A percentile compares a stretch with the other conserved stretches of the same genome.
phyloP scores from a whole-genome alignment of 1,140 invertebrate genomes.

The Atta texana region DNA sequence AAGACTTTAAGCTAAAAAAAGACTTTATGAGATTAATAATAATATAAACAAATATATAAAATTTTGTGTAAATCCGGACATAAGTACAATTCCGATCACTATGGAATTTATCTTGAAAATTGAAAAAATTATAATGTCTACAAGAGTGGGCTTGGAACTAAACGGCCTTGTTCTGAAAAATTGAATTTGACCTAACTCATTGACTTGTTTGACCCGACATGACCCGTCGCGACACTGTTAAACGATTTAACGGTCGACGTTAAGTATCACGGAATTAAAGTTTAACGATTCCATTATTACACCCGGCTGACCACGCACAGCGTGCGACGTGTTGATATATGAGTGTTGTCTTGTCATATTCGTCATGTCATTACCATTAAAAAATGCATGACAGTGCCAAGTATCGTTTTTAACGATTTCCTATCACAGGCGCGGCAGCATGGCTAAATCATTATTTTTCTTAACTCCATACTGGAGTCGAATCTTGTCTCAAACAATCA shows the following conservation, averaged over 20 bases:
- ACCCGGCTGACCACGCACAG: neutral
- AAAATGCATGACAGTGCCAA: constrained; percentile 13
- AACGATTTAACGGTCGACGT: constrained; percentile 69
- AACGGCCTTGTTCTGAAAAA: constrained; percentile 62
- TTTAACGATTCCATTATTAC: constrained; percentile 70
- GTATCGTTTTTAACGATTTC: constrained; percentile 51
- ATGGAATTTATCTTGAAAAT: neutral
- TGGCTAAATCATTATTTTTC: constrained; percentile 18
- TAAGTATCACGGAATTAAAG: constrained; percentile 69
- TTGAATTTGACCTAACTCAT: constrained; percentile 77
- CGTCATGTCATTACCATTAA: constrained; percentile 51
- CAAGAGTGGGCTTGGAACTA: neutral
- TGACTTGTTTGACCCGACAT: constrained; percentile 69
- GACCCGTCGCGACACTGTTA: constrained; percentile 74
- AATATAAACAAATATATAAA: neutral
- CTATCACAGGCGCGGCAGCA: constrained; percentile 4
- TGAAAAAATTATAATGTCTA: constrained; percentile 8
- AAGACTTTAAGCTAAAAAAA: neutral
- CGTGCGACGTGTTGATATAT: constrained; percentile 26
- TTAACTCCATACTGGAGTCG: neutral
- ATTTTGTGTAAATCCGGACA: too few species aligned
- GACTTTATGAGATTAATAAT: neutral
- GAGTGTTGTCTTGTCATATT: constrained; percentile 15
- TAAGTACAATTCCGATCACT: too few species aligned
- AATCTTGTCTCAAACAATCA: constrained; percentile 31